phyloP scores from a whole-genome alignment of 53 echinoderm and acorn worm genomes.

The Holothuria leucospilota region DNA sequence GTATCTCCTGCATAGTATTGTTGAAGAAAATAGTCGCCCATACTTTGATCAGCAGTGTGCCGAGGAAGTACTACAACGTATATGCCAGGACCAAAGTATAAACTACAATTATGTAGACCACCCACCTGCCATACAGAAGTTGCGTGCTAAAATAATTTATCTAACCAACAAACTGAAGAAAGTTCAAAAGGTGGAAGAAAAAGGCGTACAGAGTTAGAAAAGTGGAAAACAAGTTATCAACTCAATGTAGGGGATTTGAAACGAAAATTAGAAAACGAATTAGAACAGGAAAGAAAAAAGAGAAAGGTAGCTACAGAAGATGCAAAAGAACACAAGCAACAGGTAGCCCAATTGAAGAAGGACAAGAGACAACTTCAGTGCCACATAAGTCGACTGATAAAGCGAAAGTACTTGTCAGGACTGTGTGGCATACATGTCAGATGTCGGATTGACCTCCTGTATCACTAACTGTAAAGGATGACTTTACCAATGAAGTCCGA shows the following conservation, averaged over 20 bases:
- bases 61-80: slow-evolving; percentile 1
- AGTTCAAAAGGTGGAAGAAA: not conserved
- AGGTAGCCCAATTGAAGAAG: not conserved
- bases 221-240: not conserved
- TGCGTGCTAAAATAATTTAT: not conserved
- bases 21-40: not conserved
- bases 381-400: not conserved
- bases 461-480: not conserved
- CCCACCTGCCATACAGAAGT: slow-evolving; percentile 12
- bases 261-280: not conserved
- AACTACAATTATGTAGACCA: slow-evolving; percentile 4
- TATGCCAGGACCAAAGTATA: not conserved
- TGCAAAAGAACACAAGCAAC: not conserved
- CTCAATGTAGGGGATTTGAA: not conserved
- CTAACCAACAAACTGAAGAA: not conserved
- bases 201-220: not conserved
- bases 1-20: not conserved
- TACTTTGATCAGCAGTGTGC: not conserved
- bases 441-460: slow-evolving; percentile 2
- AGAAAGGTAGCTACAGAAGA: not conserved
- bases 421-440: not conserved
- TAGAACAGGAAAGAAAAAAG: not conserved
- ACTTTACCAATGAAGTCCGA: not conserved
- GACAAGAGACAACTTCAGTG: not conserved
- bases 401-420: slow-evolving; percentile 1